Conservation (phyloP, 2,113 vertebrate species). For the Nerophis lumbriciformis region DNA sequence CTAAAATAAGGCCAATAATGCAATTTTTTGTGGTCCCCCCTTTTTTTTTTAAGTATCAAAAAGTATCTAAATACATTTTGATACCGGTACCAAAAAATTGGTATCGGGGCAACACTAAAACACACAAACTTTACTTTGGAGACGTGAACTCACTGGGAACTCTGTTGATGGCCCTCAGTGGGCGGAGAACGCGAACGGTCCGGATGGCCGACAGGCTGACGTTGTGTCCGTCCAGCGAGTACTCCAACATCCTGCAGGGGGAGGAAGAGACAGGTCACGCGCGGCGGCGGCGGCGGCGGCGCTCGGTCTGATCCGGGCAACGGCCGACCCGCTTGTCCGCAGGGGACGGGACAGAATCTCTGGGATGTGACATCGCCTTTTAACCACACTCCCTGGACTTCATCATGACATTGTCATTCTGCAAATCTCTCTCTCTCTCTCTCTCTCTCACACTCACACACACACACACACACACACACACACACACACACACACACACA, state of each 20-base stretch:
- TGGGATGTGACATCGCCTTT: constrained; percentile 42
- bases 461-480: constrained; percentile 1
- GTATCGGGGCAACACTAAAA: too few species aligned
- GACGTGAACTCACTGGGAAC: constrained; percentile 85
- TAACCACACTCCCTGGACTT: constrained; percentile 51
- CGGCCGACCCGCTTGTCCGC: constrained; percentile 20
- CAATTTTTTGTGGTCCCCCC: too few species aligned
- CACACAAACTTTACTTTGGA: too few species aligned
- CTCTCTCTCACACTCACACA: constrained; percentile 9
- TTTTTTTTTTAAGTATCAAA: too few species aligned
- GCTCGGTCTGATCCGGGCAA: constrained; percentile 47
- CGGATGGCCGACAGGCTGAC: constrained; percentile 95
- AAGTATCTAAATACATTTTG: too few species aligned
- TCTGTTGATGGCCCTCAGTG: constrained; percentile 95
- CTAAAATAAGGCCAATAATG: too few species aligned
- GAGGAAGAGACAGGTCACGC: constrained; percentile 20
- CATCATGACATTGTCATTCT: constrained; percentile 60
- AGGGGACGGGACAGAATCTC: constrained; percentile 38
- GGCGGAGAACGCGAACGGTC: constrained; percentile 91
- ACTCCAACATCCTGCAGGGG: constrained; percentile 89
- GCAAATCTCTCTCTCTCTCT: constrained; percentile 16
- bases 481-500: background rate
- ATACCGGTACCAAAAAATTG: too few species aligned
- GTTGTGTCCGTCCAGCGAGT: constrained; percentile 94
- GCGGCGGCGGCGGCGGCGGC: constrained; percentile 21